Conservation (phyloP, 2,797 vertebrate species). For the Microctenopoma lineatum region DNA sequence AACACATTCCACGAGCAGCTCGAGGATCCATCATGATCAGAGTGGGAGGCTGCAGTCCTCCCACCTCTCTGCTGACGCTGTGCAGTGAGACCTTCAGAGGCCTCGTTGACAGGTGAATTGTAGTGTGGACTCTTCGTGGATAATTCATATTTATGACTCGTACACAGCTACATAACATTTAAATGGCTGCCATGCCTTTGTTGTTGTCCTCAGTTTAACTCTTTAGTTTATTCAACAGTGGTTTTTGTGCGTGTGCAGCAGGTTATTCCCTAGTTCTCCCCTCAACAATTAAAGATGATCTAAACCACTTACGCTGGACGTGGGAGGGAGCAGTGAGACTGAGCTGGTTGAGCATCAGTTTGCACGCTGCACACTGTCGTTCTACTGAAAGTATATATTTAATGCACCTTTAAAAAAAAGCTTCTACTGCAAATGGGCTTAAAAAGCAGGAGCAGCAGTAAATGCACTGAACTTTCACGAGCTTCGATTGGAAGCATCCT, state of each 20-base stretch:
- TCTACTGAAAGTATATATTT: neutral
- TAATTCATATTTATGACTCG: too few species aligned
- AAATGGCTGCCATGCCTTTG: too few species aligned
- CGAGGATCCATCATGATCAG: conserved; percentile 33
- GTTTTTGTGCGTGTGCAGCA: too few species aligned
- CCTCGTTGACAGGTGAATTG: too few species aligned
- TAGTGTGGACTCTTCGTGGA: neutral
- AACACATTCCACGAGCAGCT: conserved; percentile 50
- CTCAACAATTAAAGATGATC: too few species aligned
- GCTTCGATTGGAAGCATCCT: conserved; percentile 17
- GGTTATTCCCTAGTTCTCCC: too few species aligned
- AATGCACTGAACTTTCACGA: neutral
- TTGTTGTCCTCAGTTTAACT: too few species aligned
- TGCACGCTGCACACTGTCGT: neutral
- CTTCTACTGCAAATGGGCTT: neutral
- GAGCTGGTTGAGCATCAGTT: neutral
- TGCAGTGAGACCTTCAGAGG: neutral
- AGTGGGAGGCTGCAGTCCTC: conserved; percentile 6
- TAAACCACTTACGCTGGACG: too few species aligned
- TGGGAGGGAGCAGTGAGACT: too few species aligned
- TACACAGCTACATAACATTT: too few species aligned
- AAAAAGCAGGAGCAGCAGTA: neutral
- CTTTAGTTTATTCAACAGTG: too few species aligned
- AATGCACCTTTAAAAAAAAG: neutral
- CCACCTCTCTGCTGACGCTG: neutral